Evolutionary conservation across 2,113 vertebrate species (phyloP).

Genomic region (Callospermophilus lateralis): DNA sequence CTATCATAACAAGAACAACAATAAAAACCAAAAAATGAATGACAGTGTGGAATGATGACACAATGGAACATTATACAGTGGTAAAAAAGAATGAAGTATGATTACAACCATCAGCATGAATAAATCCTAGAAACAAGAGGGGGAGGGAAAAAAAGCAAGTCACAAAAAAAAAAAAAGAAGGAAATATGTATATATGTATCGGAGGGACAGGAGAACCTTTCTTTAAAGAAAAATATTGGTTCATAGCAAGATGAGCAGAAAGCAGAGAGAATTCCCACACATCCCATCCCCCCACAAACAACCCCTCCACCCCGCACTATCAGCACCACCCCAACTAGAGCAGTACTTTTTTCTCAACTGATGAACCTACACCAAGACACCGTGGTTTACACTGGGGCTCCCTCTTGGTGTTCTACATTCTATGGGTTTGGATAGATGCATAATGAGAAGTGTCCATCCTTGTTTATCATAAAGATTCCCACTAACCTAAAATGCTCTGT

Average conservation of each 20-base stretch:
- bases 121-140: background rate
- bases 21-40: constrained; percentile 22
- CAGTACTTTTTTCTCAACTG: rapidly evolving
- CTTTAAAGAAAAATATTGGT: background rate
- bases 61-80: background rate
- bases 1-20: background rate
- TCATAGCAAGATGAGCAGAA: background rate
- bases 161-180: background rate
- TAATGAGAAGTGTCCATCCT: too few species aligned
- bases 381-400: background rate
- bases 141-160: background rate
- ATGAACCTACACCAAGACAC: background rate
- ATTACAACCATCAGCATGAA: background rate
- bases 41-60: background rate
- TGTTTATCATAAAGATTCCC: background rate
- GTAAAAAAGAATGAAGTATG: background rate
- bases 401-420: too few species aligned
- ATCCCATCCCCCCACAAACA: too few species aligned
- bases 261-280: background rate
- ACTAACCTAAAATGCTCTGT: background rate
- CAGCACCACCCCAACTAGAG: background rate
- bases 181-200: too few species aligned
- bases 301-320: background rate
- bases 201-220: background rate
- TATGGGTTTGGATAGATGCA: background rate